A percentile compares a stretch with the other conserved stretches of the same genome.
These are phyloP conservation scores for Electrophaes corylata DNA, from an alignment of 2,888 invertebrate species.

Conservation along the genomic window DNA sequence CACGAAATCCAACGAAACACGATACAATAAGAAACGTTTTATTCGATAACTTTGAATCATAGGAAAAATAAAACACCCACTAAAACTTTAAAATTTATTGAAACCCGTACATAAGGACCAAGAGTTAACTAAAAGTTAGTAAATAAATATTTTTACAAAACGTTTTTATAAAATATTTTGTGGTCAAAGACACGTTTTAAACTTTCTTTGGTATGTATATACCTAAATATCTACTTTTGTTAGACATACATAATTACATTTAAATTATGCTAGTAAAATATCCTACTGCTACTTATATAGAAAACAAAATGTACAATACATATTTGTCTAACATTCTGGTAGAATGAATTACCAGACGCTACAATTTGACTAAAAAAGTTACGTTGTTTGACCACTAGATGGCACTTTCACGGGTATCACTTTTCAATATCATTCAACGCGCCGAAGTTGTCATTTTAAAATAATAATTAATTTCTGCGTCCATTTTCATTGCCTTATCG, in stretches of 20 bases:
- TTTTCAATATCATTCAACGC: constrained; percentile 9
- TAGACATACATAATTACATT: background rate
- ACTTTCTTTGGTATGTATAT: background rate
- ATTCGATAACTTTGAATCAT: background rate
- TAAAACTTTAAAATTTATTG: background rate
- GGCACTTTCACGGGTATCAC: constrained; percentile 34
- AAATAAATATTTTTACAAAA: background rate
- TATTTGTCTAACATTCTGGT: background rate
- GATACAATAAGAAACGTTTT: no score
- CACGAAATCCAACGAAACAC: no score
- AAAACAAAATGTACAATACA: background rate
- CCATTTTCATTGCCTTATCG: constrained; percentile 27
- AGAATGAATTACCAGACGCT: background rate
- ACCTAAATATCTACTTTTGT: background rate
- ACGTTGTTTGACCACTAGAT: constrained; percentile 25
- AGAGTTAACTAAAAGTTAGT: background rate
- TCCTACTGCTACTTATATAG: background rate
- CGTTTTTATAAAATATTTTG: background rate
- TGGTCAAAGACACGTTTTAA: background rate
- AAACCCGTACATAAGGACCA: background rate
- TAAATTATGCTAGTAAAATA: background rate
- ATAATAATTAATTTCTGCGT: background rate
- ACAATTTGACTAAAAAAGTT: background rate
- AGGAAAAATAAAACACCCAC: background rate
- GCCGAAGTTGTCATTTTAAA: background rate